These are phyloP conservation scores for Apamea epomidion DNA, from an alignment of 2,888 invertebrate species.

Conservation along the genomic window DNA sequence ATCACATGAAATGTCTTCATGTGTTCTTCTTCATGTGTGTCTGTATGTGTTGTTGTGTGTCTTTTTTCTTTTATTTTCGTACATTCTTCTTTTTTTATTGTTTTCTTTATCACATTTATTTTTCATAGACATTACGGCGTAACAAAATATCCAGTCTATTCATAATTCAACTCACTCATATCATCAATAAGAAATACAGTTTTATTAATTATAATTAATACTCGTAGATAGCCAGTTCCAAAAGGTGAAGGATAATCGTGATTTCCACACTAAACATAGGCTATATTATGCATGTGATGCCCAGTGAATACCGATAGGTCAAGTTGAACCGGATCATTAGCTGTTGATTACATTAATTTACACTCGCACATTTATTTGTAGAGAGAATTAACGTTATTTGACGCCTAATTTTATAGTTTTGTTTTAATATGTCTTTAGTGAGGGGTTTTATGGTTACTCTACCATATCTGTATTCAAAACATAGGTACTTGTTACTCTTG, in stretches of 20 bases:
- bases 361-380: not conserved
- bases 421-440: not conserved
- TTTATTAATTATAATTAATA: not conserved
- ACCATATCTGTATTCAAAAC: not conserved
- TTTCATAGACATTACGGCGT: not conserved
- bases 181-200: conserved; percentile 18
- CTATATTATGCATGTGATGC: conserved; percentile 16
- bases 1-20: too few species aligned
- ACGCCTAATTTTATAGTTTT: not conserved
- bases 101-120: not conserved
- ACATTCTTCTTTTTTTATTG: not conserved
- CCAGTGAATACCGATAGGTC: conserved; percentile 38
- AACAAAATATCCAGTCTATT: not conserved
- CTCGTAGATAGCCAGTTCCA: conserved; percentile 1
- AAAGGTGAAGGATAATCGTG: conserved; percentile 58
- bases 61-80: too few species aligned
- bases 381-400: not conserved
- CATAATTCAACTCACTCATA: conserved; percentile 1
- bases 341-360: conserved; percentile 12
- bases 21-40: too few species aligned
- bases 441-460: too few species aligned
- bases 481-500: not conserved
- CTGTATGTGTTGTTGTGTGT: too few species aligned
- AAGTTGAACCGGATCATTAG: conserved; percentile 44
- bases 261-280: conserved; percentile 19